Conservation (phyloP, 2,888 invertebrate genomes). For the Stenodera caucasica region DNA sequence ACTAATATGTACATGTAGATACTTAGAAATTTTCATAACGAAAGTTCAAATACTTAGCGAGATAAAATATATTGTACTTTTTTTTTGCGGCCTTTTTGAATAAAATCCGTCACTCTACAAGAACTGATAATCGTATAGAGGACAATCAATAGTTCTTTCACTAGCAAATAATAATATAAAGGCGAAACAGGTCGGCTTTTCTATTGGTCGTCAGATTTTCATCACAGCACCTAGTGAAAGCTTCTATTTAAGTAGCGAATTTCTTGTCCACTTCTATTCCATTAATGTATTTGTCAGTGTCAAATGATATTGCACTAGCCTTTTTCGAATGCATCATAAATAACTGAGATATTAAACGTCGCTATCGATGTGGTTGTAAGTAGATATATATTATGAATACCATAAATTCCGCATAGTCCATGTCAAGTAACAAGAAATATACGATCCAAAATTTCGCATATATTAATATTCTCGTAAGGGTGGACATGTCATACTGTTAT, state of each 20-base stretch:
- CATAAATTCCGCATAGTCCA: slow-evolving; percentile 15
- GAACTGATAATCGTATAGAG: background rate
- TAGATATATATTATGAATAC: slow-evolving; percentile 17
- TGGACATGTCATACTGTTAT: slow-evolving; percentile 10
- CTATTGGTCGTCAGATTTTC: background rate
- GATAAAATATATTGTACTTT: background rate
- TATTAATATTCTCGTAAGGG: slow-evolving; percentile 17
- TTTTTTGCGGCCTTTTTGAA: background rate
- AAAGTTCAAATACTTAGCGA: background rate
- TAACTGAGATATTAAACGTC: slow-evolving; percentile 27
- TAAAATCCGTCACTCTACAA: background rate
- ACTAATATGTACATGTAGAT: no score
- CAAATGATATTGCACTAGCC: slow-evolving; percentile 12
- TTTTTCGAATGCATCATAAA: slow-evolving; percentile 22
- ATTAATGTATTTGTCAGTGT: slow-evolving; percentile 23
- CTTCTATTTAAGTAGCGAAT: slow-evolving; percentile 5
- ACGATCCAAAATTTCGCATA: slow-evolving; percentile 7
- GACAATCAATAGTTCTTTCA: background rate
- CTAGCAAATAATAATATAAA: background rate
- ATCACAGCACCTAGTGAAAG: background rate
- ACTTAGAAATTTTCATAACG: no score
- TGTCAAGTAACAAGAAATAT: slow-evolving; percentile 20
- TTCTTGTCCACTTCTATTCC: slow-evolving; percentile 9
- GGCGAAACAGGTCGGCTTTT: background rate
- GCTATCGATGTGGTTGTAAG: background rate